Base-by-base conservation (phyloP, 2,797 vertebrate species). In the Onychomys leucogaster region DNA sequence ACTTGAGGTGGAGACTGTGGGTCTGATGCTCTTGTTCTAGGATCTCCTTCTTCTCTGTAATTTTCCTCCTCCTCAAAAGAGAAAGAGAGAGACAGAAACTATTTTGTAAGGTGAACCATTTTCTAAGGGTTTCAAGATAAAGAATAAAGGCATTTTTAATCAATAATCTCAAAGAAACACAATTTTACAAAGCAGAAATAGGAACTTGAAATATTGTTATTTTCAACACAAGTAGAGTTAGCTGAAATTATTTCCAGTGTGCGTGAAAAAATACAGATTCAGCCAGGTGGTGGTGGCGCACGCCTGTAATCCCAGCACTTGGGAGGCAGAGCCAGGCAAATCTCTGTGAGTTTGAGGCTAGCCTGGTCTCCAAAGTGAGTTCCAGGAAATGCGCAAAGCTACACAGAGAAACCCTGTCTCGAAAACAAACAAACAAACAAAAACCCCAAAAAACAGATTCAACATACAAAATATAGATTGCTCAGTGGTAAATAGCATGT, bases 1-100 rank as follows among this genome's bases (percentile, higher is more conserved):
- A 99, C 99, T 97, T 99, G 99, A 81, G 99, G 99, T 43, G 99
- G 99, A 93, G 99, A 99, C 96, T 99, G 99, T 46, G 99, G 99
- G 98, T 99, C 99, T 12, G 99, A 98, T 43, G 99, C 99, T 97
- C 99, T 98, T 82, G 98, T 99, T 97, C 99, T 99, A 96, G 99
- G 96, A 96, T 99, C 99, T 0, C 99, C 98, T 91, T 99, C 99
- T 97, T 99, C 99, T 95, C 99, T 99, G 91, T 99, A 99, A 57
- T 98, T 99, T 98, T 99, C 99, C 98, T 99, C 99, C 97, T 99
- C 99, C 99, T 99, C 57, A 88, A 86, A 98, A 95, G n/a, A 49
- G 97, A 71, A 10, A 41, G 37, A 73, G 9, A 34, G 61, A 80
- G 77, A 91, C 69, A 94, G 29, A 81, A 6, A 90, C 46, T 69